A percentile compares a stretch with the other conserved stretches of the same genome.
Conservation (phyloP, 2,888 invertebrate genomes). For the Luffia ferchaultella region DNA sequence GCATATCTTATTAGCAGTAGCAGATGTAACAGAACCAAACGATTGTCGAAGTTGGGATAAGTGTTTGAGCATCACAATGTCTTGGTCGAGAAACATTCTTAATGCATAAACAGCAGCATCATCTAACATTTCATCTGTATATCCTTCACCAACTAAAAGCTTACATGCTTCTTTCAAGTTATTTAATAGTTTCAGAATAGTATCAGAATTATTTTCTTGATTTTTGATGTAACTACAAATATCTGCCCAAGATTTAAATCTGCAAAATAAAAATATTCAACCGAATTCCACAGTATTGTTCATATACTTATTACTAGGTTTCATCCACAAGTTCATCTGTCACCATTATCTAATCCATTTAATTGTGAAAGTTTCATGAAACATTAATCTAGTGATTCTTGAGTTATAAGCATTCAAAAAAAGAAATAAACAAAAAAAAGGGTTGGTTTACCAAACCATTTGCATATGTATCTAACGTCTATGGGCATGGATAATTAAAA, state of each 20-base stretch:
- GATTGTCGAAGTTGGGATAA: conserved; percentile 61
- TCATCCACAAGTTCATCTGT: background rate
- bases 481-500: too few species aligned
- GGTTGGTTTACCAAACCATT: too few species aligned
- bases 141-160: conserved; percentile 59
- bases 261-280: too few species aligned
- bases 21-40: conserved; percentile 65
- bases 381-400: conserved; percentile 5
- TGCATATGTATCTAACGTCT: too few species aligned
- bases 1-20: conserved; percentile 65
- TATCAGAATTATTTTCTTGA: conserved; percentile 29
- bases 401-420: too few species aligned
- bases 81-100: conserved; percentile 68
- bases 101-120: conserved; percentile 70
- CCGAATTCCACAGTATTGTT: conserved; percentile 20
- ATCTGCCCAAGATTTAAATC: conserved; percentile 56
- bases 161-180: conserved; percentile 37
- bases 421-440: too few species aligned
- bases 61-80: conserved; percentile 66
- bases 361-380: background rate
- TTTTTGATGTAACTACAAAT: conserved; percentile 49
- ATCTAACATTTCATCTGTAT: conserved; percentile 65
- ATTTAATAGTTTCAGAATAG: conserved; percentile 35
- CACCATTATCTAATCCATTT: background rate
- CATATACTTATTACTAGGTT: conserved; percentile 6